These are phyloP conservation scores for Troides helena DNA, from an alignment of 2,888 invertebrate genomes.

Conservation along the genomic window DNA sequence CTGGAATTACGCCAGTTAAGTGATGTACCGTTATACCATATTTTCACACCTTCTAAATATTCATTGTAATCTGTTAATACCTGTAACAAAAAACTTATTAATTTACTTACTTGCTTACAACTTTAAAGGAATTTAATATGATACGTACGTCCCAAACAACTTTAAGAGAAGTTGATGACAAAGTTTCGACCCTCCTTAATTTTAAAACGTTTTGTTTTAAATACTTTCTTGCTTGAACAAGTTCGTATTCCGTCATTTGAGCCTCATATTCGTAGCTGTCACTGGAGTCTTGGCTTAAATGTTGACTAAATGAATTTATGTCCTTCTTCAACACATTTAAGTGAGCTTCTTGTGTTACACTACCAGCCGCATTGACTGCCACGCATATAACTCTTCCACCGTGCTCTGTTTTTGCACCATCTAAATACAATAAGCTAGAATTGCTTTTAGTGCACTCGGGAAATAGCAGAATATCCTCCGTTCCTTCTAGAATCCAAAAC, in stretches of 20 bases:
- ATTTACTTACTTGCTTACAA: not conserved
- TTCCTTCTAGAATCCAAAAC: slow-evolving; percentile 97
- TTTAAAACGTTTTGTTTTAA: slow-evolving; percentile 90
- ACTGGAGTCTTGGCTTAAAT: slow-evolving; percentile 54
- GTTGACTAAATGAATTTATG: slow-evolving; percentile 62
- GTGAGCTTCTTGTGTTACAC: slow-evolving; percentile 76
- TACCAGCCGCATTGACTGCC: slow-evolving; percentile 75
- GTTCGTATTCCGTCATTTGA: slow-evolving; percentile 85
- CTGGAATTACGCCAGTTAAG: slow-evolving; percentile 70
- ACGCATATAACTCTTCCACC: slow-evolving; percentile 75
- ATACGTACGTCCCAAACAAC: slow-evolving; percentile 89
- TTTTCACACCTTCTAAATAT: slow-evolving; percentile 85
- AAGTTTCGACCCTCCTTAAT: slow-evolving; percentile 82
- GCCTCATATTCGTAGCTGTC: slow-evolving; percentile 62
- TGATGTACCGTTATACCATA: slow-evolving; percentile 77
- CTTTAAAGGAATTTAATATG: not conserved
- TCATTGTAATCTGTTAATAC: slow-evolving; percentile 77
- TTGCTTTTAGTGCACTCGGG: slow-evolving; percentile 77
- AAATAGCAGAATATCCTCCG: slow-evolving; percentile 83
- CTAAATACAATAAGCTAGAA: slow-evolving; percentile 72
- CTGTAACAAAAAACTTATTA: slow-evolving; percentile 46
- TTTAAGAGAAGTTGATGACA: slow-evolving; percentile 88
- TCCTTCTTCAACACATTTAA: slow-evolving; percentile 71
- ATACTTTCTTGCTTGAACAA: slow-evolving; percentile 88
- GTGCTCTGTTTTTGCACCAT: slow-evolving; percentile 67